Evolutionary conservation across 23 tunicate genomes (phyloP).

Genomic region (Ciona savignyi): DNA sequence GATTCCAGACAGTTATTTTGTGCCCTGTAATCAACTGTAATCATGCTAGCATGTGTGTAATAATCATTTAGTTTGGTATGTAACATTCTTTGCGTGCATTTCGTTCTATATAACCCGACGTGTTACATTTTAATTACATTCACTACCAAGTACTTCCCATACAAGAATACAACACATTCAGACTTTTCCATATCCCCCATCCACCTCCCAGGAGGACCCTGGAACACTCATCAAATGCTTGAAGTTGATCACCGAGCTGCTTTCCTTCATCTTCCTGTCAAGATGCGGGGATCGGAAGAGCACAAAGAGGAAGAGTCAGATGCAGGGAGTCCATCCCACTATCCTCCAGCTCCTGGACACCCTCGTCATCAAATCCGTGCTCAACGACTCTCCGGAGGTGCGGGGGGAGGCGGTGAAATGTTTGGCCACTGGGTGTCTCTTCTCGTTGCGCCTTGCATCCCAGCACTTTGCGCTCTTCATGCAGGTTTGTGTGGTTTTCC

Average conservation of each 20-base stretch:
- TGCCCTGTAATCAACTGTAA: too few relatives aligned
- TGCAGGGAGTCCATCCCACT: constrained; percentile 59
- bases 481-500: constrained; percentile 41
- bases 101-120: too few relatives aligned
- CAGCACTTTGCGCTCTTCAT: constrained; percentile 69
- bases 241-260: constrained; percentile 49
- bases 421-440: constrained; percentile 69
- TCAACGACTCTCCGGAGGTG: constrained; percentile 41
- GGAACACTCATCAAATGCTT: constrained; percentile 81
- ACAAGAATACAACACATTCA: too few relatives aligned
- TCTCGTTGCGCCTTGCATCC: constrained; percentile 45
- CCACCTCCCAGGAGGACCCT: constrained; percentile 52
- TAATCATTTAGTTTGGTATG: too few relatives aligned
- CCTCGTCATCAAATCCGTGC: constrained; percentile 55
- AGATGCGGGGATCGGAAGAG: constrained; percentile 10
- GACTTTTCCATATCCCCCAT: too few relatives aligned
- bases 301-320: neutral
- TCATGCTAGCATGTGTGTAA: too few relatives aligned
- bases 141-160: too few relatives aligned
- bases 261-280: constrained; percentile 41
- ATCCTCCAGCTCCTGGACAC: constrained; percentile 58
- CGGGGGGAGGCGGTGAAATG: constrained; percentile 62
- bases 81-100: too few relatives aligned
- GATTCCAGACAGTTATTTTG: too few relatives aligned
- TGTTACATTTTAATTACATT: too few relatives aligned